These are phyloP conservation scores for Anthrax anthrax DNA, from an alignment of 2,888 invertebrate species.

Conservation along the genomic window DNA sequence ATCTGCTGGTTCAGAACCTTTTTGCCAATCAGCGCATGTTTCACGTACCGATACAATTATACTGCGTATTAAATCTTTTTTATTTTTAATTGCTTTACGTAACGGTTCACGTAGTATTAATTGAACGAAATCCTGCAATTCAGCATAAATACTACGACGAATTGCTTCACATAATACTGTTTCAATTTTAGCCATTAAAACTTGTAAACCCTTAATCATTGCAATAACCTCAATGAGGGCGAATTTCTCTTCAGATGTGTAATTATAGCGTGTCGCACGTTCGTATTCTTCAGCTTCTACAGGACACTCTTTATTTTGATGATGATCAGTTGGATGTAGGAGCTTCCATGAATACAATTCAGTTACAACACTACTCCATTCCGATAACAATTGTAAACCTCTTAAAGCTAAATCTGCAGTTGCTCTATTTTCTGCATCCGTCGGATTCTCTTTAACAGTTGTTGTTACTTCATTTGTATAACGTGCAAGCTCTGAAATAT, in stretches of 20 bases:
- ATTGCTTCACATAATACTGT: slow-evolving; percentile 89
- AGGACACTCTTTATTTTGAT: slow-evolving; percentile 88
- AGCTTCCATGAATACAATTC: slow-evolving; percentile 97
- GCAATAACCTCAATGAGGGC: slow-evolving; percentile 96
- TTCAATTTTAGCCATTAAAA: slow-evolving; percentile 93
- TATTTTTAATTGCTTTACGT: slow-evolving; percentile 92
- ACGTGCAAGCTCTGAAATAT: slow-evolving; percentile 87
- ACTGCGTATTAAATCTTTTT: slow-evolving; percentile 89
- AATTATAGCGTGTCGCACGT: slow-evolving; percentile 93
- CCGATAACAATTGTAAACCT: slow-evolving; percentile 83
- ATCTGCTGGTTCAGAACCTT: slow-evolving; percentile 78
- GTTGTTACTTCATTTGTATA: slow-evolving; percentile 73
- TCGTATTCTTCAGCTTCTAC: slow-evolving; percentile 97
- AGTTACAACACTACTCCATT: slow-evolving; percentile 94
- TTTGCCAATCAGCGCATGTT: slow-evolving; percentile 93
- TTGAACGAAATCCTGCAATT: slow-evolving; percentile 95
- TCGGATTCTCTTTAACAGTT: slow-evolving; percentile 85
- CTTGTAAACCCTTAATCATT: slow-evolving; percentile 97
- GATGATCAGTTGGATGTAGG: slow-evolving; percentile 93
- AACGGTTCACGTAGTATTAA: slow-evolving; percentile 76
- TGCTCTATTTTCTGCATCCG: slow-evolving; percentile 81
- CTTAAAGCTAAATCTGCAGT: slow-evolving; percentile 82
- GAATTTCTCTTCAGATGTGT: slow-evolving; percentile 92
- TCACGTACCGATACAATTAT: slow-evolving; percentile 94
- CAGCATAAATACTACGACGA: slow-evolving; percentile 82